phyloP scores from a whole-genome alignment of 1,140 invertebrate species.

The Lepidurus arcticus region DNA sequence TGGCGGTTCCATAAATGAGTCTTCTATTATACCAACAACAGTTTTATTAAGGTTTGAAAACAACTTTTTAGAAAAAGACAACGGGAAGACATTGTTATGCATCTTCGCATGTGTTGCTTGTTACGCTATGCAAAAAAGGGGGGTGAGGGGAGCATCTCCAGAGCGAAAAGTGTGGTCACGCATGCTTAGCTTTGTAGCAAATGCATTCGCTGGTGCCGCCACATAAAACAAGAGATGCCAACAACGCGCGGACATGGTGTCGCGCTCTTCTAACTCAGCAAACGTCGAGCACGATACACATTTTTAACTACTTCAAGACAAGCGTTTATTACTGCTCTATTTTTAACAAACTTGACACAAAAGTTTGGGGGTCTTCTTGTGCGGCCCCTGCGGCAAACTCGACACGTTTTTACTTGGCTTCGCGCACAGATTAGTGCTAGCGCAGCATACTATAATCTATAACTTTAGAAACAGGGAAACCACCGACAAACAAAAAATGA shows the following conservation, averaged over 20 bases:
- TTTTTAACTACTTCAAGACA: background rate
- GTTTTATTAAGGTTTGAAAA: too few relatives aligned
- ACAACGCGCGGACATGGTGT: conserved; percentile 9
- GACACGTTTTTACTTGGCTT: background rate
- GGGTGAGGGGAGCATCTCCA: background rate
- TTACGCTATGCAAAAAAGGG: background rate
- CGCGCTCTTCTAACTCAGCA: conserved; percentile 8
- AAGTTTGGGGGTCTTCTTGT: background rate
- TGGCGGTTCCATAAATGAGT: too few relatives aligned
- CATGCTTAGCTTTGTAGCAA: conserved; percentile 3
- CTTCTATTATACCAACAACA: too few relatives aligned
- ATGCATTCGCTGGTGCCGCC: conserved; percentile 10
- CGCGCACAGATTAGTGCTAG: background rate
- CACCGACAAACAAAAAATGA: background rate
- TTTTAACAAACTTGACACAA: background rate
- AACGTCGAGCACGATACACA: background rate
- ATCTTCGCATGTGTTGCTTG: conserved; percentile 8
- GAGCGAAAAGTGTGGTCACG: conserved; percentile 7
- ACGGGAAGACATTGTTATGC: background rate
- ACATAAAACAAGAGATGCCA: conserved; percentile 17
- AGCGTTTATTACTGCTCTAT: conserved; percentile 12
- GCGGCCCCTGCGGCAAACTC: background rate
- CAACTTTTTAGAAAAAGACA: background rate
- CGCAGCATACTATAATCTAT: background rate
- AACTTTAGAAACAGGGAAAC: background rate